A percentile compares a stretch with the other conserved stretches of the same genome.
Conservation (phyloP, 2,113 vertebrate species). For the Chiloscyllium plagiosum region DNA sequence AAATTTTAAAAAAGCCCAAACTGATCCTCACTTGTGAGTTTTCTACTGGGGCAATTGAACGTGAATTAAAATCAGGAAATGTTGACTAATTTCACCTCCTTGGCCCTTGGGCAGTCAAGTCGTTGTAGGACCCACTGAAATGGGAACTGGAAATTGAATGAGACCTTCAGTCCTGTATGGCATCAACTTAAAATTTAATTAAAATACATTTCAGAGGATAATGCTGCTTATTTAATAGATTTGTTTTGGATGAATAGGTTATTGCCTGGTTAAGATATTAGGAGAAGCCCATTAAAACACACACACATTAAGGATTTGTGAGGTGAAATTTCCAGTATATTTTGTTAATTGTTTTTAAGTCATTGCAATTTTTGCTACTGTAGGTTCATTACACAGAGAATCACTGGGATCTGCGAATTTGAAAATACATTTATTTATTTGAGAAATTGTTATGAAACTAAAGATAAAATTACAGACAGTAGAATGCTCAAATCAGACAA, state of each 20-base stretch:
- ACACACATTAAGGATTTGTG: background rate
- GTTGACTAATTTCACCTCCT: no score
- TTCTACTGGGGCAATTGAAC: background rate
- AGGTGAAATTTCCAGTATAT: conserved; percentile 9
- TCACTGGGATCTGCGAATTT: background rate
- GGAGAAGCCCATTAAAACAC: background rate
- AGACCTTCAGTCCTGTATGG: background rate
- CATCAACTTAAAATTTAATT: background rate
- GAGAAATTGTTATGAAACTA: background rate
- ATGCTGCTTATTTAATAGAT: background rate
- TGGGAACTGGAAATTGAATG: background rate
- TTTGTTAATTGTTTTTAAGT: background rate
- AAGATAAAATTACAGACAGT: background rate
- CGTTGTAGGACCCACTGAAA: background rate
- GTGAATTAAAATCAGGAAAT: background rate
- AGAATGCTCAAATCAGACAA: background rate
- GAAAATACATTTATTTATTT: background rate
- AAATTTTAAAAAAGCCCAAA: background rate
- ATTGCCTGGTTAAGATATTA: background rate
- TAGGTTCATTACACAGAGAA: background rate
- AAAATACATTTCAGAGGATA: background rate
- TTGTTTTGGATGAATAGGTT: background rate
- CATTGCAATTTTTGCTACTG: background rate
- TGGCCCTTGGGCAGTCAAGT: background rate
- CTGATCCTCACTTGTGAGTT: background rate